Percentiles rank a stretch among this genome's conserved stretches.
These are phyloP conservation scores for Notolepis coatsorum DNA, from an alignment of 2,797 vertebrate species.

Conservation along the genomic window DNA sequence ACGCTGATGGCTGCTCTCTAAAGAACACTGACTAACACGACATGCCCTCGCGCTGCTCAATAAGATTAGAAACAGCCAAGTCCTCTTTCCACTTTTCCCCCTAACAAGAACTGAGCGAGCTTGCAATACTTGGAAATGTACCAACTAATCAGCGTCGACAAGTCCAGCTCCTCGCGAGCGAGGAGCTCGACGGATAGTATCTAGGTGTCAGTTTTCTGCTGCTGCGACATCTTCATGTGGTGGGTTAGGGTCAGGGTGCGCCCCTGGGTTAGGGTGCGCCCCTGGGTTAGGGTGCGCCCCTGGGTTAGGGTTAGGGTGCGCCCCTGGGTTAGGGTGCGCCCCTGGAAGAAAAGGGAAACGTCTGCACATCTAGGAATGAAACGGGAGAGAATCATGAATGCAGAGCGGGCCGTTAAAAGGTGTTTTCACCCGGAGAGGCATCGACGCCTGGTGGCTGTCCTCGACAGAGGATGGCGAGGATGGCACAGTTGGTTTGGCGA, in stretches of 20 bases:
- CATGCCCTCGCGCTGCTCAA: slow-evolving; percentile 60
- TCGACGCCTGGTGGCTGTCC: slow-evolving; percentile 8
- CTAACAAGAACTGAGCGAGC: slow-evolving; percentile 57
- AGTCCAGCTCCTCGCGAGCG: slow-evolving; percentile 50
- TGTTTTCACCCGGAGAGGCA: slow-evolving; percentile 41
- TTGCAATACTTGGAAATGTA: slow-evolving; percentile 54
- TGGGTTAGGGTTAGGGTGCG: slow-evolving; percentile 19
- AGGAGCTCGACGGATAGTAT: slow-evolving; percentile 52
- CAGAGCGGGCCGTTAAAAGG: slow-evolving; percentile 27
- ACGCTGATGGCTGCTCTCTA: slow-evolving; percentile 71
- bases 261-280: slow-evolving; percentile 21
- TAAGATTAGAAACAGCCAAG: slow-evolving; percentile 65
- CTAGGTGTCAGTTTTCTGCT: slow-evolving; percentile 39
- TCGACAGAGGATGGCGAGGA: slow-evolving; percentile 2
- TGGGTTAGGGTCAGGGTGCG: no score
- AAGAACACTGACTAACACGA: slow-evolving; percentile 56
- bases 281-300: slow-evolving; percentile 18
- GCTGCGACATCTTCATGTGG: slow-evolving; percentile 52
- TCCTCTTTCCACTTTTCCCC: slow-evolving; percentile 42
- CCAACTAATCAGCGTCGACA: slow-evolving; percentile 57
- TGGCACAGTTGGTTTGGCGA: slow-evolving; percentile 31
- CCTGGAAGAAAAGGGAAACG: slow-evolving; percentile 30
- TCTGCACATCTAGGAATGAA: slow-evolving; percentile 29
- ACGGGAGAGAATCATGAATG: no score
- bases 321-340: slow-evolving; percentile 21